Conservation (phyloP, 2,113 vertebrate species). For the Hippocampus comes region DNA sequence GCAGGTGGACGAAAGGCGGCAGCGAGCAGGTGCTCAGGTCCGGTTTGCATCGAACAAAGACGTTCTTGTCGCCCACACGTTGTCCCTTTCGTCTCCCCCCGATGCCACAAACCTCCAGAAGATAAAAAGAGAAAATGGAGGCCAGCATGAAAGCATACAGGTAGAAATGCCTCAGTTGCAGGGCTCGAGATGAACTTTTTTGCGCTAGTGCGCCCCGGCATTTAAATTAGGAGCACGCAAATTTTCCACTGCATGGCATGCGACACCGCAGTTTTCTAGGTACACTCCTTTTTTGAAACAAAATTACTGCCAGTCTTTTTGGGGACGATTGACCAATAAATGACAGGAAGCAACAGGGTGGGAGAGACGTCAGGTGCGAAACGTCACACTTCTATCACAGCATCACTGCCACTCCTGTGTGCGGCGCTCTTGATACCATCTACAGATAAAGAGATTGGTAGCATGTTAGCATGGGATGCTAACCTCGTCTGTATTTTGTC, state of each 20-base stretch:
- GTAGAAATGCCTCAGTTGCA: conserved; percentile 26
- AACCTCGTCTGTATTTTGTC: not conserved
- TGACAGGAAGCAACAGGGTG: no score
- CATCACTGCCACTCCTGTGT: no score
- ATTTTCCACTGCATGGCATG: no score
- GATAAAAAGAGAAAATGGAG: conserved; percentile 44
- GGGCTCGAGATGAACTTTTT: no score
- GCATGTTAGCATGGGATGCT: not conserved
- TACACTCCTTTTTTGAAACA: no score
- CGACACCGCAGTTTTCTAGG: no score
- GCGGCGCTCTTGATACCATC: not conserved
- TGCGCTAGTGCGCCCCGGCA: no score
- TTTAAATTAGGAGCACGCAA: no score
- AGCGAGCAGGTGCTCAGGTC: conserved; percentile 49
- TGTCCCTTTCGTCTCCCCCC: conserved; percentile 10
- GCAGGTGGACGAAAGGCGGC: conserved; percentile 56
- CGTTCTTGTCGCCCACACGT: conserved; percentile 41
- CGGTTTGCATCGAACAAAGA: conserved; percentile 59
- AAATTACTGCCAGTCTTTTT: no score
- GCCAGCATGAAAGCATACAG: conserved; percentile 45
- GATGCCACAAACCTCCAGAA: conserved; percentile 39
- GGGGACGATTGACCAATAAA: no score
- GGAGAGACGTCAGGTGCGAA: no score
- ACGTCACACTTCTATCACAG: no score
- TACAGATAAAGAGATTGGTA: not conserved